phyloP scores from a whole-genome alignment of 2,888 invertebrate genomes.

The Trilocha varians region DNA sequence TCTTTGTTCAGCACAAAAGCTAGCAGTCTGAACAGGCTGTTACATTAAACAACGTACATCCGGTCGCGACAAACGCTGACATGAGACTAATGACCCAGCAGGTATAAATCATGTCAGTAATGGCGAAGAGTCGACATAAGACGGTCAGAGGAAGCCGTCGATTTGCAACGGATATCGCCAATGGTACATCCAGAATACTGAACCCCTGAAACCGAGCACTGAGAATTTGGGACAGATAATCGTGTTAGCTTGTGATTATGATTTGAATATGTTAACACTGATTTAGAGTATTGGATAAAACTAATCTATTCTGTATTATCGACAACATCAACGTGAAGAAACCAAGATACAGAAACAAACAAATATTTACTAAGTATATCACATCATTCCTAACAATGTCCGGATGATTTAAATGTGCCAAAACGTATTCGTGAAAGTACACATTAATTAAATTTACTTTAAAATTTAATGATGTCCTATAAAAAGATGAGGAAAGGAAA shows the following conservation, averaged over 20 bases:
- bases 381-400: no score
- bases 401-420: no score
- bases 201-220: conserved; percentile 37
- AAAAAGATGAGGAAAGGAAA: conserved; percentile 55
- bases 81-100: conserved; percentile 62
- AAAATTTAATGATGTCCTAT: background rate
- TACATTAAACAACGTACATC: conserved; percentile 52
- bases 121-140: conserved; percentile 42
- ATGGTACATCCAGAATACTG: conserved; percentile 47
- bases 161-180: conserved; percentile 69
- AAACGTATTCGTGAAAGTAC: no score
- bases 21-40: conserved; percentile 1
- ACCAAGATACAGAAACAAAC: no score
- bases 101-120: conserved; percentile 69
- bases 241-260: no score
- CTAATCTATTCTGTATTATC: no score
- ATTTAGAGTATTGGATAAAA: no score
- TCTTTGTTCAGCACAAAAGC: background rate
- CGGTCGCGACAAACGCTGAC: conserved; percentile 52
- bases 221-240: no score
- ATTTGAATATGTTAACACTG: no score
- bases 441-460: no score
- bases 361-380: no score
- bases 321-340: no score
- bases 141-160: conserved; percentile 59